These are phyloP conservation scores for Magallana gigas DNA, from an alignment of 1,140 invertebrate species.

Conservation along the genomic window DNA sequence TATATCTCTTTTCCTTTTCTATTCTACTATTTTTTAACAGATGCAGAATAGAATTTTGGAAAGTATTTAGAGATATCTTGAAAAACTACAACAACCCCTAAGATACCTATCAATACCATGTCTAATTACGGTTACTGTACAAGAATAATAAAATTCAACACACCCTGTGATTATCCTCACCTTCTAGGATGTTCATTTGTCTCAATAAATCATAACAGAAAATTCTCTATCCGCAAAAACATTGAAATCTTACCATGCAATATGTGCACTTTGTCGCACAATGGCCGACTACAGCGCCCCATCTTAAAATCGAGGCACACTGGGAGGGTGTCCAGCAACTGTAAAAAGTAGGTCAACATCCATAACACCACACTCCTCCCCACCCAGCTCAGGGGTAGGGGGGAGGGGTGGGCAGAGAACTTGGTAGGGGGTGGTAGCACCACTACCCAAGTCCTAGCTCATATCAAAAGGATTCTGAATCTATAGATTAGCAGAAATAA, in stretches of 20 bases:
- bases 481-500: slow-evolving; percentile 24
- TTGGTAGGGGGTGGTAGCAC: not conserved
- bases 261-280: slow-evolving; percentile 97
- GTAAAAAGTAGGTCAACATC: slow-evolving; percentile 80
- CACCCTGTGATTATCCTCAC: no score
- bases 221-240: no score
- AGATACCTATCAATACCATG: no score
- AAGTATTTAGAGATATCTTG: no score
- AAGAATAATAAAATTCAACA: no score
- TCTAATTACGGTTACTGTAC: no score
- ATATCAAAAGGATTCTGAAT: not conserved
- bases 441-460: slow-evolving; percentile 2
- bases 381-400: not conserved
- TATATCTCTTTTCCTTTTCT: no score
- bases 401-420: not conserved
- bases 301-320: slow-evolving; percentile 99
- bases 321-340: slow-evolving; percentile 99
- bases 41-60: no score
- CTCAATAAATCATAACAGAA: no score
- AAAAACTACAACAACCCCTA: no score
- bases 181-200: no score
- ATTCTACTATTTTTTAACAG: no score
- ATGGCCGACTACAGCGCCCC: slow-evolving; percentile 94
- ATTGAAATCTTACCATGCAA: slow-evolving; percentile 88
- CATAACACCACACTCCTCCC: not conserved